A percentile compares a stretch with the other conserved stretches of the same genome.
phyloP scores from a whole-genome alignment of 2,797 vertebrate genomes.

The Peromyscus melanophrys region DNA sequence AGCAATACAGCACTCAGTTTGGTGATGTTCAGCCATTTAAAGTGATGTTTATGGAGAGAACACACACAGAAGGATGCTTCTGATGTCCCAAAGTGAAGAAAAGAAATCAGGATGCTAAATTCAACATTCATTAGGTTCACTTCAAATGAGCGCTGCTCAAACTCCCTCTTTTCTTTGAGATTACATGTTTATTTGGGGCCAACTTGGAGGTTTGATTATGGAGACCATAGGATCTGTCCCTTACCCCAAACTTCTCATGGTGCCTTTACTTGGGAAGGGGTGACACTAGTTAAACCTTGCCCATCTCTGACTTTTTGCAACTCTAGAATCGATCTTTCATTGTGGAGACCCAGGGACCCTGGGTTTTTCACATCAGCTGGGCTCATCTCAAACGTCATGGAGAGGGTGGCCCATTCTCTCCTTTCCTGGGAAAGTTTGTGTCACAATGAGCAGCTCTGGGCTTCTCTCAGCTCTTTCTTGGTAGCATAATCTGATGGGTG shows the following conservation, averaged over 20 bases:
- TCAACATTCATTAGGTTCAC: background rate
- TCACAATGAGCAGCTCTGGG: background rate
- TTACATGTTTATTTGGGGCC: background rate
- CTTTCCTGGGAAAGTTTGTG: constrained; percentile 44
- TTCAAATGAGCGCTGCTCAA: background rate
- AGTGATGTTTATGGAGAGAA: background rate
- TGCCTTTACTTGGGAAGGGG: background rate
- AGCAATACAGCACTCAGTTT: background rate
- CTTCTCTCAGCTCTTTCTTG: constrained; percentile 33
- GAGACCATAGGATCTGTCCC: background rate
- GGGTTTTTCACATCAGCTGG: background rate
- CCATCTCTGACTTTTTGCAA: background rate
- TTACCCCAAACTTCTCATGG: background rate
- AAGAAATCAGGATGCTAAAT: background rate
- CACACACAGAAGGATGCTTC: background rate
- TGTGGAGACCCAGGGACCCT: background rate
- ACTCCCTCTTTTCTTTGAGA: background rate
- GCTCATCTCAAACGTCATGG: background rate
- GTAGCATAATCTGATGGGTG: constrained; percentile 7
- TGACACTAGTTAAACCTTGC: background rate
- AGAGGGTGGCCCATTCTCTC: background rate
- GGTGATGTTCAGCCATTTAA: background rate
- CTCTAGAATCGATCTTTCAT: background rate
- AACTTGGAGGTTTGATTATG: background rate
- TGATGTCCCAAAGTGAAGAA: background rate